These are phyloP conservation scores for Momotus momota DNA, from an alignment of 2,797 vertebrate genomes.

Conservation along the genomic window DNA sequence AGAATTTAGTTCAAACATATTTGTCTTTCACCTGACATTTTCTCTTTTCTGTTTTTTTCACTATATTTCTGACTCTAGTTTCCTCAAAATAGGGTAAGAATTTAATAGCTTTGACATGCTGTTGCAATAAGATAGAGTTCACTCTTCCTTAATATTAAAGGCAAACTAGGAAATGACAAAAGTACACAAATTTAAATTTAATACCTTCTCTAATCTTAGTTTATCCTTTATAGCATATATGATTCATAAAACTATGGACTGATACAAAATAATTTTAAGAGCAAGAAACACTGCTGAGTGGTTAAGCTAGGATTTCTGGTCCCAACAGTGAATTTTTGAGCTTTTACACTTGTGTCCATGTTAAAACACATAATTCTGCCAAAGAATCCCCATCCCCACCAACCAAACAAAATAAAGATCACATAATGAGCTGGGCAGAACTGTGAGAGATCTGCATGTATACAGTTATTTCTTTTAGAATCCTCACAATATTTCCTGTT, in stretches of 20 bases:
- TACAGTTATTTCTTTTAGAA: background rate
- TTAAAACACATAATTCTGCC: background rate
- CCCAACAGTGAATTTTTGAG: background rate
- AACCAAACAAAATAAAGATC: background rate
- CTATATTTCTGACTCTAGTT: rapidly evolving
- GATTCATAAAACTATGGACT: background rate
- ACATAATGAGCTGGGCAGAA: background rate
- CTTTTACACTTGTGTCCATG: background rate
- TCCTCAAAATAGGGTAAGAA: background rate
- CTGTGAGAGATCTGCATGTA: background rate
- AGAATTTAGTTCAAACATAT: background rate
- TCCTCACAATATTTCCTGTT: background rate
- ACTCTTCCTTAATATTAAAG: background rate
- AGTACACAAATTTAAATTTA: background rate
- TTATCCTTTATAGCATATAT: background rate
- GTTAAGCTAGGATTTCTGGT: background rate
- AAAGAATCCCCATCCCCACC: background rate
- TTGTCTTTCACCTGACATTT: background rate
- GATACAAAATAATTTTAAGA: background rate
- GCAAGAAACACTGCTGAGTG: background rate
- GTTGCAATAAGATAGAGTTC: background rate
- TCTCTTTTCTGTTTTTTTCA: background rate
- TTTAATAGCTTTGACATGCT: background rate
- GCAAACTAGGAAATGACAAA: background rate
- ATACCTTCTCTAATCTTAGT: background rate